Evolutionary conservation across 1,140 invertebrate species (phyloP), one percentile per base, ranked within the genome.

Genomic region (Vollenhovia emeryi): DNA sequence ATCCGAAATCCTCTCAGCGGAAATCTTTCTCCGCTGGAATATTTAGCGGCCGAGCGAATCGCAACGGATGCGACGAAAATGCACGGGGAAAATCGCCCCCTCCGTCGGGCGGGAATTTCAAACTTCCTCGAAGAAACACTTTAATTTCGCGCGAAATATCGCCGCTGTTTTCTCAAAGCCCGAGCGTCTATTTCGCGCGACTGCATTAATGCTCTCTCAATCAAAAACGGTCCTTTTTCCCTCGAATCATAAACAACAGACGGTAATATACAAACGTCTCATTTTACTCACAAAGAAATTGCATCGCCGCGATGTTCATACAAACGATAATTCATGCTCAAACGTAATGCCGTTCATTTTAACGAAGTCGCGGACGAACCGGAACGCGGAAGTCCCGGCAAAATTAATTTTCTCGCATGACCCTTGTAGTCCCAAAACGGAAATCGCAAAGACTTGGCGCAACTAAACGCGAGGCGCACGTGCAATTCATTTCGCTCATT

Each of bases 401-500:
- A 73, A 82, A 82, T 82, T 82, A 82, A 82, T 82, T 82, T 71
- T 82, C 78, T 57, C 66, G 27, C 66, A 59, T 52, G 50, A 59
- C 40, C 24, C 71, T 73, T 78, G 50, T 59, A 74, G n/a, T 48
- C 24, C 24, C 57, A 55, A 75, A 50, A 84, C 74, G 83, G 84
- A 89, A 88, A 88, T 86, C 62, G 55, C 69, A 33, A 55, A 55
- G 8, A 64, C 40, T 27, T 18, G 50, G 74, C 27, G 27, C 33
- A 59, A 71, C 48, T 75, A 85, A 85, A 82, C 59, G 57, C 48
- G 71, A 59, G 76, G 36, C 48, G 84, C 76, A 40, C 75, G 83
- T 71, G 75, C 57, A 88, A 89, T 89, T 88, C 83, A 88, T 89
- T 86, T 83, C 64, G 84, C 55, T 88, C 87, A 55, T 89, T 88